Evolutionary conservation across 2,888 invertebrate genomes (phyloP).

Genomic region (Digitonthophagus gazella): DNA sequence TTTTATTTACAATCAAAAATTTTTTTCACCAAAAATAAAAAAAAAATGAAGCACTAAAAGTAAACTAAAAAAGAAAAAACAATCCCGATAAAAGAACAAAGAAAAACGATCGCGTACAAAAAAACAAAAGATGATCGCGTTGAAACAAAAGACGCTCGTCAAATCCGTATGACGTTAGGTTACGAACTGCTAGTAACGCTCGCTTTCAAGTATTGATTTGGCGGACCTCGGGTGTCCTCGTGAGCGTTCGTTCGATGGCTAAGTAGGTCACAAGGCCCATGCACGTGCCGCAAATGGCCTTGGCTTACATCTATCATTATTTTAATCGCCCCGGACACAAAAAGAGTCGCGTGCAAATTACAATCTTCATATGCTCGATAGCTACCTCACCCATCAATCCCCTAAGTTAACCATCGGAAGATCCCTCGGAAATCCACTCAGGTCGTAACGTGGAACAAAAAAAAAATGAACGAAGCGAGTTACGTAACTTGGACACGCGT

Average conservation of each 20-base stretch:
- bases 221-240: conserved; percentile 37
- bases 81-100: not conserved
- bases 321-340: conserved; percentile 5
- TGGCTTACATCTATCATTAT: conserved; percentile 37
- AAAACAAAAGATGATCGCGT: not conserved
- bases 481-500: not conserved
- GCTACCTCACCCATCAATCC: too few relatives aligned
- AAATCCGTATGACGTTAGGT: not conserved
- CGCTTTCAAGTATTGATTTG: conserved; percentile 42
- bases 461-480: not conserved
- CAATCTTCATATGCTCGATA: not conserved
- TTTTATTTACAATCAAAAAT: not conserved
- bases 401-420: too few relatives aligned
- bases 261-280: conserved; percentile 42
- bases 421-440: too few relatives aligned
- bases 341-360: not conserved
- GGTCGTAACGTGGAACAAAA: too few relatives aligned
- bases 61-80: not conserved
- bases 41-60: not conserved
- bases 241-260: conserved; percentile 31
- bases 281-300: conserved; percentile 42
- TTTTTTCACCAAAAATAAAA: not conserved
- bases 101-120: not conserved
- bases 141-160: not conserved
- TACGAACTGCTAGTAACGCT: conserved; percentile 30